phyloP scores from a whole-genome alignment of 2,113 vertebrate species.

The Columbina picui region DNA sequence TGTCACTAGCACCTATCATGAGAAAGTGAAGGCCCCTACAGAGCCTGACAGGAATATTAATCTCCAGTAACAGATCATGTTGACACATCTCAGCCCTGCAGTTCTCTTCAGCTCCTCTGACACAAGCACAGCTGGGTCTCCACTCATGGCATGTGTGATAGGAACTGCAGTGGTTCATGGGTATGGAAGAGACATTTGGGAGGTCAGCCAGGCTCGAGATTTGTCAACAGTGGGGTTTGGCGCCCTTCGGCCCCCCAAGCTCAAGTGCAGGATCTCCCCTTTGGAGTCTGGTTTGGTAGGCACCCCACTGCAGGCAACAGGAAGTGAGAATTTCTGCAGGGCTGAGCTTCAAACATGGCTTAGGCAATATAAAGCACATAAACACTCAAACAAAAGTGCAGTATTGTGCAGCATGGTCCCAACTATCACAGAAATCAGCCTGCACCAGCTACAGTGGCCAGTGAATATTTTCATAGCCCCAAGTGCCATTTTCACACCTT shows the following conservation, averaged over 20 bases:
- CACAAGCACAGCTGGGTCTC: not conserved
- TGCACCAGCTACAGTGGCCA: not conserved
- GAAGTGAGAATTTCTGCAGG: not conserved
- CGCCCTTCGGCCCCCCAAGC: fast-evolving
- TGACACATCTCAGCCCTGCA: not conserved
- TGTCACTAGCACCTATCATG: fast-evolving
- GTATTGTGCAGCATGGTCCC: not conserved
- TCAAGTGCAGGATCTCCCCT: fast-evolving
- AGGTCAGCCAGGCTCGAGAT: not conserved
- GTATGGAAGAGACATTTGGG: fast-evolving
- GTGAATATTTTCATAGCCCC: not conserved
- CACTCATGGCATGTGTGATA: fast-evolving
- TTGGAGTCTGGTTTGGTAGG: not conserved
- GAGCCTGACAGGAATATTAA: not conserved
- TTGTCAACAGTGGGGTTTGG: not conserved
- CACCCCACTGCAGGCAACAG: fast-evolving
- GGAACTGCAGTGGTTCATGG: not conserved
- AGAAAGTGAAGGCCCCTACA: not conserved
- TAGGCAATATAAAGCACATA: not conserved
- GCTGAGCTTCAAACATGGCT: not conserved
- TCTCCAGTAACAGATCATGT: not conserved
- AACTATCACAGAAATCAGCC: not conserved
- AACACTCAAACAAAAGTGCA: not conserved
- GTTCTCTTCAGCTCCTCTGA: not conserved
- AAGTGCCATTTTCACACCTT: not conserved